Evolutionary conservation across 2,113 vertebrate genomes (phyloP).

Genomic region (Tyto alba): DNA sequence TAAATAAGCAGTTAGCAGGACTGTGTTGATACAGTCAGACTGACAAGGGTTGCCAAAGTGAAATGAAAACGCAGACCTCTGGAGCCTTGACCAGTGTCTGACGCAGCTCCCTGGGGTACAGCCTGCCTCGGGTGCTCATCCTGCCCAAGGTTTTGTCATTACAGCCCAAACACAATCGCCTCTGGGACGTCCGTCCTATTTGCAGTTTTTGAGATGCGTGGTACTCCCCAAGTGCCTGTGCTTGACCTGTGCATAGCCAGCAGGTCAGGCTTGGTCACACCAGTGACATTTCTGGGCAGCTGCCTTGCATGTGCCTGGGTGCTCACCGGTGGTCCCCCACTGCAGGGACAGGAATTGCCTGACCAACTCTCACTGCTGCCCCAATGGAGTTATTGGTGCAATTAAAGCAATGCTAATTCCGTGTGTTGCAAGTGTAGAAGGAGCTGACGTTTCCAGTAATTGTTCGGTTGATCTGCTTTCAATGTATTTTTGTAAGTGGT

Average conservation of each 20-base stretch:
- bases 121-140: neutral
- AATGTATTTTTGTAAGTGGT: neutral
- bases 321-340: rapidly evolving
- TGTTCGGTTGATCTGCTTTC: neutral
- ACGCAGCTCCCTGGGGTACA: neutral
- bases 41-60: neutral
- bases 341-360: neutral
- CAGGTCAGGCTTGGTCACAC: neutral
- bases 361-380: neutral
- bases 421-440: neutral
- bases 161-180: neutral
- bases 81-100: neutral
- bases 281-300: neutral
- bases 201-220: neutral
- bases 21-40: neutral
- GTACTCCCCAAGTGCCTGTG: rapidly evolving
- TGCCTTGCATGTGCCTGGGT: neutral
- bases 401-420: neutral
- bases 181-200: rapidly evolving
- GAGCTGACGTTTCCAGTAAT: neutral
- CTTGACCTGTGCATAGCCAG: rapidly evolving
- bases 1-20: neutral
- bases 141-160: neutral
- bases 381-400: neutral
- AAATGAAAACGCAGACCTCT: neutral